phyloP scores from a whole-genome alignment of 64 coral and sea anemone species.

The Platygyra sinensis region DNA sequence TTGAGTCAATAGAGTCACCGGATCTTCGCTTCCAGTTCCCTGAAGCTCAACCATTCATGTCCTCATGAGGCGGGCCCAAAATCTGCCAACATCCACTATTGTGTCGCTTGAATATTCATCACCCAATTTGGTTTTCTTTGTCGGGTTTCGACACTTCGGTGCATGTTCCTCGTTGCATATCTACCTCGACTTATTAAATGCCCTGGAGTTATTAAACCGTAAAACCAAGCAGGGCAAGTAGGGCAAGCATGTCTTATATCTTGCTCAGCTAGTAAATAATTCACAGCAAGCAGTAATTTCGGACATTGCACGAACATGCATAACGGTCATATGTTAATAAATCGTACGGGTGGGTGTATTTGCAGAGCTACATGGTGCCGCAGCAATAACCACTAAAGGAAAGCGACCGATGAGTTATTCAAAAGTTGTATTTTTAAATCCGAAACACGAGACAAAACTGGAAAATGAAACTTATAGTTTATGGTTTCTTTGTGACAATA shows the following conservation, averaged over 20 bases:
- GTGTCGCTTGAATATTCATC: slow-evolving; percentile 68
- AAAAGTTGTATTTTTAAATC: neutral
- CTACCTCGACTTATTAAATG: slow-evolving; percentile 1
- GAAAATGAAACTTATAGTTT: too few relatives aligned
- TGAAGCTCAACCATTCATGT: slow-evolving; percentile 50
- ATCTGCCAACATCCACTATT: slow-evolving; percentile 60
- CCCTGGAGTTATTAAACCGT: neutral
- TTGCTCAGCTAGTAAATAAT: slow-evolving; percentile 17
- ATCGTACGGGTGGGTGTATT: slow-evolving; percentile 48
- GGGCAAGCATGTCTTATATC: neutral
- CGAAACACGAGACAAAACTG: neutral
- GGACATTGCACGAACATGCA: slow-evolving; percentile 28
- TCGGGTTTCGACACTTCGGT: neutral
- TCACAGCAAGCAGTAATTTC: slow-evolving; percentile 40
- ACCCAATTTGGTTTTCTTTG: slow-evolving; percentile 52
- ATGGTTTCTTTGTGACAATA: too few relatives aligned
- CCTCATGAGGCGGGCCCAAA: slow-evolving; percentile 57
- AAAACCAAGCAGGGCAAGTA: neutral
- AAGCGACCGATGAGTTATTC: neutral
- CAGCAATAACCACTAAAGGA: neutral
- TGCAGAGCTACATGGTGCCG: slow-evolving; percentile 9
- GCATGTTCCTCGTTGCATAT: slow-evolving; percentile 17
- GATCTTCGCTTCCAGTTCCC: slow-evolving; percentile 73
- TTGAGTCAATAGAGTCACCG: slow-evolving; percentile 72
- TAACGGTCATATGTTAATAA: slow-evolving; percentile 38